Conservation (phyloP, 2,888 invertebrate species). For the Mamestra brassicae region DNA sequence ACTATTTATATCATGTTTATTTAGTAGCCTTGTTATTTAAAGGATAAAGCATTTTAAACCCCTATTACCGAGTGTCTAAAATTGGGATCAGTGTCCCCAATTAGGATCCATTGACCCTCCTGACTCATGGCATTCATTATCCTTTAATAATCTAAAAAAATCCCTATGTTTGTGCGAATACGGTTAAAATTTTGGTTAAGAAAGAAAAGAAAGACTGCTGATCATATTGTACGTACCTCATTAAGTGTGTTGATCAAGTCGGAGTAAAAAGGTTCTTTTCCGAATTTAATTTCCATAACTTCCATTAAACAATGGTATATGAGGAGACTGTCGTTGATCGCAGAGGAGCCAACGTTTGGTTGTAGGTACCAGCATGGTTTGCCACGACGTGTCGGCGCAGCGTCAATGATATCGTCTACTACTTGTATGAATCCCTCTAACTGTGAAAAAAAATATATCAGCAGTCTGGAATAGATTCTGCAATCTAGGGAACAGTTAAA, state of each 20-base stretch:
- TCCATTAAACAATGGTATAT: conserved; percentile 39
- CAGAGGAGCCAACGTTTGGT: conserved; percentile 32
- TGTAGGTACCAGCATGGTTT: conserved; percentile 44
- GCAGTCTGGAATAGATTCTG: too few relatives aligned
- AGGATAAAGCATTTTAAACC: too few relatives aligned
- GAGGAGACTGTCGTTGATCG: conserved; percentile 47
- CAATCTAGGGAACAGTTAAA: too few relatives aligned
- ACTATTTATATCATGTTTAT: too few relatives aligned
- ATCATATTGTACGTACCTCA: conserved; percentile 26
- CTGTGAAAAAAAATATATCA: conserved; percentile 19
- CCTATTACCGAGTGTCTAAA: too few relatives aligned
- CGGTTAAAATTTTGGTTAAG: neutral
- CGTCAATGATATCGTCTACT: conserved; percentile 46
- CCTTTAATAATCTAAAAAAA: neutral
- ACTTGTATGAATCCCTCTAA: conserved; percentile 34
- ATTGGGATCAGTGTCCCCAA: too few relatives aligned
- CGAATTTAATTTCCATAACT: conserved; percentile 42
- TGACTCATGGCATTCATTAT: too few relatives aligned
- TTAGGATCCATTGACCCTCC: too few relatives aligned
- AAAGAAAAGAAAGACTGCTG: neutral
- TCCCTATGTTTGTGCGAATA: neutral
- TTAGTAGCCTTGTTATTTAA: too few relatives aligned
- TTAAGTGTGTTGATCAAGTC: conserved; percentile 36
- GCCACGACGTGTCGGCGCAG: conserved; percentile 40
- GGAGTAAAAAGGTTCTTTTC: conserved; percentile 24